Evolutionary conservation across 2,888 invertebrate genomes (phyloP), one percentile per base, ranked within the genome.

Genomic region (Bombylius major): DNA sequence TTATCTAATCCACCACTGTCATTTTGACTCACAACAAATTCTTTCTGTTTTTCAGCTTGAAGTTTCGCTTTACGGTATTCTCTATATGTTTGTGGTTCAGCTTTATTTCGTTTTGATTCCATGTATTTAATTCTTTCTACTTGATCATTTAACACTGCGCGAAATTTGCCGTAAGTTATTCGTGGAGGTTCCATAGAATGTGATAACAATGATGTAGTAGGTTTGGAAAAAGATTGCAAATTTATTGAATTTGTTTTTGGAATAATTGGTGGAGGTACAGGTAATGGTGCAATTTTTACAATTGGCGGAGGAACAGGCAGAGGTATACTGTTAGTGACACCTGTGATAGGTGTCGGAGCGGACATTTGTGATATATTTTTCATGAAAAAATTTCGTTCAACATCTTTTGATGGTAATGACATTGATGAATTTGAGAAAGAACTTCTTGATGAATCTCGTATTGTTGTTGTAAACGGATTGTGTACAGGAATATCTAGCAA

Each of bases 51-150:
- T 42, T 42, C 12, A 11, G 39, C 39, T 11, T 42, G 36, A 6
- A 55, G 52, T 56, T 65, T 71, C 5, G 69, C 67, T 57, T 67
- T 62, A 12, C 63, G 63, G 56, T 68, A 66, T 60, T 70, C 70
- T 0, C 64, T 61, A 56, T 71, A 72, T 0, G 70, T 71, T 4
- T 64, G 62, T 4, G 70, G 67, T 23, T 60, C 62, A 12, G 49
- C 47, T 56, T 66, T 67, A 14, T 63, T 60, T 53, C 63, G 65
- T 54, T 66, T 66, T 0, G 68, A 63, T 53, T 67, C 66, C 4
- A 66, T 61, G 56, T 68, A 68, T 54, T 65, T 66, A 46, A 62
- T 60, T 50, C 66, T 60, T 58, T 67, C 68, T 0, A 63, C 62
- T 52, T 65, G 63, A 48, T 68, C 67, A 59, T 68, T 67, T 4